Conservation (phyloP, 2,113 vertebrate species). For the Ctenomys sociabilis region DNA sequence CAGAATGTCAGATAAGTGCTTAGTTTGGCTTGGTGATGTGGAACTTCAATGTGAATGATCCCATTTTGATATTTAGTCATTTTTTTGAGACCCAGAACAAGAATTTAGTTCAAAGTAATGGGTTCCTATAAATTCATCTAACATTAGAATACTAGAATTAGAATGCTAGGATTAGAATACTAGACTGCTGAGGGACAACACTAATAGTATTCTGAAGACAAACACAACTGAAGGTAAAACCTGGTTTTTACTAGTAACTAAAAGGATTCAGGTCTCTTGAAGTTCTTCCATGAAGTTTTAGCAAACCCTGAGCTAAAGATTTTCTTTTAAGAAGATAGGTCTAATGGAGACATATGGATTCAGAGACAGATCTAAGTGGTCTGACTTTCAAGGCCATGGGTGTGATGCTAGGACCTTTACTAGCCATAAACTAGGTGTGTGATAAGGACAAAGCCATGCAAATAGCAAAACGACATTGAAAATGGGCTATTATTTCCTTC, state of each 20-base stretch:
- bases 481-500: neutral
- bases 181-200: neutral
- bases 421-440: neutral
- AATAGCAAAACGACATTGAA: neutral
- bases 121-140: neutral
- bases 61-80: neutral
- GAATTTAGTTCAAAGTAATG: neutral
- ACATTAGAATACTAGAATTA: neutral
- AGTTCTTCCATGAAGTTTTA: slow-evolving; percentile 69
- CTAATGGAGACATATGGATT: neutral
- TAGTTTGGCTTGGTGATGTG: neutral
- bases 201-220: neutral
- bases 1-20: neutral
- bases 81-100: neutral
- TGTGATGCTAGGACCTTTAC: neutral
- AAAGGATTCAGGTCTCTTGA: slow-evolving; percentile 61
- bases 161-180: neutral
- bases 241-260: slow-evolving; percentile 30
- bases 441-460: neutral
- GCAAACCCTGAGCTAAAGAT: slow-evolving; percentile 38
- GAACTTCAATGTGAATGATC: neutral
- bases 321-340: neutral
- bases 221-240: neutral
- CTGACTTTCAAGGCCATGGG: neutral
- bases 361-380: neutral